Base-by-base conservation (phyloP, 23 tunicate species). In the Clavelina lepadiformis region DNA sequence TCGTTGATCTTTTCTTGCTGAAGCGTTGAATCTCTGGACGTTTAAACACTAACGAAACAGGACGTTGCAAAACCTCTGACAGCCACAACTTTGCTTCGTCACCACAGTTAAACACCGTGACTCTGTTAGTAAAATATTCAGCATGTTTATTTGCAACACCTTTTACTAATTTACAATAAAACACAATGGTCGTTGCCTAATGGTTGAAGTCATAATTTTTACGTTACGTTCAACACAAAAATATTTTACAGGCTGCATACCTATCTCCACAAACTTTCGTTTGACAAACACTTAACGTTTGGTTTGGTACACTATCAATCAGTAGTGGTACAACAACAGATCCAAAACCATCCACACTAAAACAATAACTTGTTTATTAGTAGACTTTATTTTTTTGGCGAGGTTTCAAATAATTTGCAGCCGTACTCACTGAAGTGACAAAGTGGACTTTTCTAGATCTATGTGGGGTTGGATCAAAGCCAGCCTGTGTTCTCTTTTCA, bases 221-320 rank as follows among this genome's bases (percentile, higher is more conserved):
- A n/a, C n/a, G n/a, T n/a, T n/a, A n/a, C n/a, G n/a, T n/a, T n/a
- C n/a, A n/a, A n/a, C n/a, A n/a, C n/a, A n/a, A n/a, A n/a, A n/a
- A n/a, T n/a, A n/a, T n/a, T n/a, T n/a, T n/a, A n/a, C n/a, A n/a
- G n/a, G n/a, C n/a, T n/a, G n/a, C n/a, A 41, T 18, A 72, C 78
- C 70, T 74, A 50, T 82, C 91, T 3, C 82, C 76, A 38, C 91
- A 82, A 18, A 82, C 75, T 75, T 82, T 82, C 2, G 67, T 66
- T 1, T 59, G 54, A 49, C 69, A 75, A 21, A 2, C 25, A 21
- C 35, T 23, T 13, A 29, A 22, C 22, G 37, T 19, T 32, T 23
- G 23, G 15, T 30, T 3, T 33, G n/a, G 0, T n/a, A 61, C 67
- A 22, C 22, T 13, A 35, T 51, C 31, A 19, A 69, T 34, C 18